Evolutionary conservation across 2,888 invertebrate genomes (phyloP), one percentile per base, ranked within the genome.

Genomic region (Andrena bucephala): DNA sequence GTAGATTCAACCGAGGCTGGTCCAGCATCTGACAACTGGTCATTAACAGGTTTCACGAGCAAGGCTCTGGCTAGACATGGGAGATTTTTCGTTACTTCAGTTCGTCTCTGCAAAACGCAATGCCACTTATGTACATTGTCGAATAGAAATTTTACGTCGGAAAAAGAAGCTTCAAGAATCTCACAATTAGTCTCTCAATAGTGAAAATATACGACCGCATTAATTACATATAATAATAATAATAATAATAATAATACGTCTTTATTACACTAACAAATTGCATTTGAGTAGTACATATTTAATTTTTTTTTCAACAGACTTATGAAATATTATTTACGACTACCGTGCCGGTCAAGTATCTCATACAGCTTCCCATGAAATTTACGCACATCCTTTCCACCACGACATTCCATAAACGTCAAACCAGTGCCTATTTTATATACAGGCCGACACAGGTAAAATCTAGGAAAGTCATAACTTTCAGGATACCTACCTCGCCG

Each of bases 21-120:
- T 69, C 65, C 72, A 63, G 73, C 36, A 71, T 50, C 70, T 74
- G 83, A 59, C 57, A 83, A 74, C 83, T 76, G 83, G 42, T 72
- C 73, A 83, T 83, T 83, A 83, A 83, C 83, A 83, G 73, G 77
- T 78, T 83, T 66, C 73, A 67, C 77, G 67, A 69, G 42, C 52
- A 50, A 77, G 57, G 83, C 74, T 74, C 66, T 65, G 42, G 76
- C 83, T 72, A 83, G 73, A 67, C 77, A 20, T 74, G 71, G 57
- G 62, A 63, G 48, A 48, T 8, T 67, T 63, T 81, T 66, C 54
- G 54, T 36, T 54, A 20, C 48, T 50, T 62, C 60, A 42, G 20
- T 57, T 52, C 27, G 2, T 54, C 54, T 63, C 52, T 52, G 5
- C 7, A 36, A 20, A 50, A 67, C 6, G 29, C 33, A 1, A 31